Evolutionary conservation across 2,888 invertebrate species (phyloP).

Genomic region (Buathra laborator): DNA sequence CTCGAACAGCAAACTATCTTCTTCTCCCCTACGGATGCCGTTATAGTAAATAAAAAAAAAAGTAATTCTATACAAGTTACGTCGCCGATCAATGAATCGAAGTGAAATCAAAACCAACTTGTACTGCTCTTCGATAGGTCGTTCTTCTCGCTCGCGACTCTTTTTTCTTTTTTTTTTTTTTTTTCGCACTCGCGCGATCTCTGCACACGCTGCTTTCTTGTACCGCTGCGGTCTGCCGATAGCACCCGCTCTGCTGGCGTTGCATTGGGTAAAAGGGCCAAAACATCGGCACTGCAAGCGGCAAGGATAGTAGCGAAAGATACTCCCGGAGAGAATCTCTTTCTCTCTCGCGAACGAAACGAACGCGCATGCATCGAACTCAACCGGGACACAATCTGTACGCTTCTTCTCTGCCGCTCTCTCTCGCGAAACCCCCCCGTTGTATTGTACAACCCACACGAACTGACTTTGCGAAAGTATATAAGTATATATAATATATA

Average conservation of each 20-base stretch:
- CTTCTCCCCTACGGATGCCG: constrained; percentile 16
- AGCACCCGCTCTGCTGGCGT: constrained; percentile 27
- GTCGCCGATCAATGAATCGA: constrained; percentile 45
- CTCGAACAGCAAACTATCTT: neutral
- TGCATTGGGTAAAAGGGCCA: constrained; percentile 39
- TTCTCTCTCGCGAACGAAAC: neutral
- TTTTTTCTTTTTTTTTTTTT: neutral
- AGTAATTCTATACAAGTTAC: constrained; percentile 8
- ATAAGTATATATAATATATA: constrained; percentile 35
- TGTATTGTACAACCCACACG: constrained; percentile 36
- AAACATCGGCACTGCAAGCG: constrained; percentile 7
- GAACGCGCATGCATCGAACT: constrained; percentile 78
- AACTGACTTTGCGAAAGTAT: constrained; percentile 38
- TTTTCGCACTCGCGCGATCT: neutral
- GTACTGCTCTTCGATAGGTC: constrained; percentile 14
- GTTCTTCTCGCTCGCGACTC: neutral
- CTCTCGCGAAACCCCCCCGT: constrained; percentile 34
- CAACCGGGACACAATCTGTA: constrained; percentile 79
- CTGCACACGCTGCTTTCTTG: neutral
- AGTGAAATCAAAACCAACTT: constrained; percentile 52
- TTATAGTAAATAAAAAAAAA: constrained; percentile 5
- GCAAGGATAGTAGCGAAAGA: constrained; percentile 16
- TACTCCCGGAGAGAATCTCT: constrained; percentile 5
- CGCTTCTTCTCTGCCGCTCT: constrained; percentile 69
- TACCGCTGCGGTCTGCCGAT: constrained; percentile 5